phyloP scores from a whole-genome alignment of 2,797 vertebrate species.

The Sardinella longiceps region DNA sequence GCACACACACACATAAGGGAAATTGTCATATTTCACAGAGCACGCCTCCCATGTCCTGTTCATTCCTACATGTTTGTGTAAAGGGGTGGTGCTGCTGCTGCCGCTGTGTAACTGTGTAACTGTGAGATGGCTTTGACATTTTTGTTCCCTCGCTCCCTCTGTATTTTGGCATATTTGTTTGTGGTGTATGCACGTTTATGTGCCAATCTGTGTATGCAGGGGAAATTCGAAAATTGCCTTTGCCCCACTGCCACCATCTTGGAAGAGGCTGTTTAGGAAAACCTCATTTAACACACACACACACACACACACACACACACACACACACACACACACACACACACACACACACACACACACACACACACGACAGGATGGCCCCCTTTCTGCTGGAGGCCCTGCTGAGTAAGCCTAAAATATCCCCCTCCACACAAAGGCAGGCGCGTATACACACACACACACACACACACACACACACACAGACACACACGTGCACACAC shows the following conservation, averaged over 20 bases:
- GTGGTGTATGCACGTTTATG: background rate
- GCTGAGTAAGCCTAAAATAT: constrained; percentile 11
- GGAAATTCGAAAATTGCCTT: background rate
- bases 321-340: constrained; percentile 11
- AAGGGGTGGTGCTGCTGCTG: background rate
- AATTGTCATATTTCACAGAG: too few species aligned
- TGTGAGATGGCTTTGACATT: background rate
- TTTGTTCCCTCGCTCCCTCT: background rate
- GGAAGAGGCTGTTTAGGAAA: background rate
- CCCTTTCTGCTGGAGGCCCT: constrained; percentile 3
- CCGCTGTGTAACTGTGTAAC: background rate
- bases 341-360: background rate
- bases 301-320: constrained; percentile 12
- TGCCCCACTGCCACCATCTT: background rate
- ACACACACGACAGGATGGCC: background rate
- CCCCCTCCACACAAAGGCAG: background rate
- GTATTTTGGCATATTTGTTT: background rate
- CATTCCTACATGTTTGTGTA: background rate
- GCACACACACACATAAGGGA: background rate
- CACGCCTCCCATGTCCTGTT: background rate
- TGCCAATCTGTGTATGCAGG: background rate
- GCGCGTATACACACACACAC: constrained; percentile 2
- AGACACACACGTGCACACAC: background rate
- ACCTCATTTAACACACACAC: constrained; percentile 11
- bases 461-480: constrained; percentile 10